Base-by-base conservation (phyloP, 1,140 invertebrate genomes). In the Rhizoglyphus robini region DNA sequence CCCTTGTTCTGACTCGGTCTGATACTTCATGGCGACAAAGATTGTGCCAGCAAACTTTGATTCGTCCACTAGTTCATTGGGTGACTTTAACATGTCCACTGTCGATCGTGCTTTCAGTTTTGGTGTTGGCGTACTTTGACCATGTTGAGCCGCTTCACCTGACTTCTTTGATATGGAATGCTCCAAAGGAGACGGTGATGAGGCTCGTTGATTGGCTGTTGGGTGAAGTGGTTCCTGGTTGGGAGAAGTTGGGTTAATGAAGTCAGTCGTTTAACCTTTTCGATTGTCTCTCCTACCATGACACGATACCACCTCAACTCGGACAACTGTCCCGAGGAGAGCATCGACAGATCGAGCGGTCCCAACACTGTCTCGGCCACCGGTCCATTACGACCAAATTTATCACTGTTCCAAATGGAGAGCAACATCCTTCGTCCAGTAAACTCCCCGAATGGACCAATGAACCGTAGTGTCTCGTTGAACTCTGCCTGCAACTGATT, bases 401-500 rank as follows among this genome's bases (percentile, higher is more conserved):
- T 54, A 32, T 54, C 51, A 54, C 23, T 54, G 51, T 54, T 54
- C 51, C 51, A 54, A 25, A 54, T 32, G 15, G 51, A 54, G 23
- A 54, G 8, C 20, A 15, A 54, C 23, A 54, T 8, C 23, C 31
- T 5, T 32, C 51, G 51, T 8, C 51, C 51, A 23, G 51, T 54
- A 54, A 54, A 54, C 20, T 54, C 51, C 8, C 51, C 51, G 23
- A 54, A 54, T 25, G 51, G 51, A 32, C 51, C 51, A 32, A 32
- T 20, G 23, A 54, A 54, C 8, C 51, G 51, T 27, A 54, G 20
- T 32, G 51, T 54, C 23, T 54, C 51, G 23, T 54, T 54, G 20
- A 54, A 54, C 23, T 54, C 51, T 11, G 51, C 51, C 8, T 54
- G 51, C 20, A 54, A 32, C 51, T 54, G 8, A 32, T 32, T 32